Conservation (phyloP, 2,797 vertebrate genomes). For the Smutsia temminckii region DNA sequence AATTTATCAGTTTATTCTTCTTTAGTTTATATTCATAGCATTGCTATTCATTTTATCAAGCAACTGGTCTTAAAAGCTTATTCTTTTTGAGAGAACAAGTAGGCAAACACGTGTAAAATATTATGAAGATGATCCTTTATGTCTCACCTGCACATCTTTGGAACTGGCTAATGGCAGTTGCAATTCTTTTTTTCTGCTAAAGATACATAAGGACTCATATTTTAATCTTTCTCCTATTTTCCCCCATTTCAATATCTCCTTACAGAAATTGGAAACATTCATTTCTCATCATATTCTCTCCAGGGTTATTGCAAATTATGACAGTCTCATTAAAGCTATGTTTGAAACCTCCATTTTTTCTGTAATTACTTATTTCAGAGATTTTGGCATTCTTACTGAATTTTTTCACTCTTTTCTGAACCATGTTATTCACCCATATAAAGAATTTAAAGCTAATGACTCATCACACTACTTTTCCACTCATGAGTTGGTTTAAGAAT, state of each 20-base stretch:
- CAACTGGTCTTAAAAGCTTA: not conserved
- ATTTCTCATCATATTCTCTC: constrained; percentile 17
- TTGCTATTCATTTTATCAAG: not conserved
- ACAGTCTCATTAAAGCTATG: constrained; percentile 5
- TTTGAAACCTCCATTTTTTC: not conserved
- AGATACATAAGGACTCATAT: not conserved
- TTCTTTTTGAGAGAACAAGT: not conserved
- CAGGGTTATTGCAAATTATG: constrained; percentile 14
- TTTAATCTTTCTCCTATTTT: constrained; percentile 31
- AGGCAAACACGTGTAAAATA: not conserved
- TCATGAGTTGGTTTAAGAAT: not conserved
- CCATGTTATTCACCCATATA: constrained; percentile 2
- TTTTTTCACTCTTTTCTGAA: not conserved
- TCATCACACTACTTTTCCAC: not conserved
- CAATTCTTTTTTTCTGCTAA: not conserved
- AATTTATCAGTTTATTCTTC: not conserved
- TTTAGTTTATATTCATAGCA: not conserved
- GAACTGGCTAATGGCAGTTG: not conserved
- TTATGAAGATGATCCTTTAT: not conserved
- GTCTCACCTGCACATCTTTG: not conserved
- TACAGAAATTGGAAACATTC: not conserved
- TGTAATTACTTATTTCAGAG: constrained; percentile 40
- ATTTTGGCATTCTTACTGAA: not conserved
- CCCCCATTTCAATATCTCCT: not conserved
- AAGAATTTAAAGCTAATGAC: not conserved